Base-by-base conservation (phyloP, 2,888 invertebrate species). In the Cephonodes hylas region DNA sequence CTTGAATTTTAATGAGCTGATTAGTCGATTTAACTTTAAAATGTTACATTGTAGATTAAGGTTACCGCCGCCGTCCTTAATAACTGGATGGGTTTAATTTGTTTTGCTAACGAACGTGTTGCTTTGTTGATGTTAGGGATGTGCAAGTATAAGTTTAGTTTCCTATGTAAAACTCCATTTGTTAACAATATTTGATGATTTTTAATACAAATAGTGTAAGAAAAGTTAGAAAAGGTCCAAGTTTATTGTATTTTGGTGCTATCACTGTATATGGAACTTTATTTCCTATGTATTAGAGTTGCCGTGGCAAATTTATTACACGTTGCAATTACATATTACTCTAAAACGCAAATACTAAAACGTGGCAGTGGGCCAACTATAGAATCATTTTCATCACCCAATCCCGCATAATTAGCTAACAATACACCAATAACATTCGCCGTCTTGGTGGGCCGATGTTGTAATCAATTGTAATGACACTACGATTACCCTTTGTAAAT, bases 1-100 rank as follows among this genome's bases (percentile, higher is more conserved):
- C 86, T 88, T 87, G 87, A 87, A 87, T 87, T 80, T 73, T 81
- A 85, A 86, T 85, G 77, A 75, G 72, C 73, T 73, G 72, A 79
- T 76, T 76, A 74, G 15, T 53, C 7, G 2, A 53, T 53, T 53
- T 46, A 46, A 46, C 23, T 23, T 46, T 53, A 31, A 53, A 53
- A 53, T 31, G 31, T 53, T 53, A 18, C 31, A 31, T 18, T 31
- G 31, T 53, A 53, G 53, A 53, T 53, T 53, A 53, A 53, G 27
- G 53, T 53, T 53, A 31, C 53, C 13, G 15, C 15, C 25, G 4
- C 23, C 15, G 48, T 25, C 48, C 48, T 48, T 48, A 27, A 25
- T 15, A 46, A 46, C 10, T 18, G 31, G 27, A 18, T 31, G 31
- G 1, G 18, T 13, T 46, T 38, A 38, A 38, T 10, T 5, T 23